Base-by-base conservation (phyloP, 1,140 invertebrate species). In the Ganaspis sp. region DNA sequence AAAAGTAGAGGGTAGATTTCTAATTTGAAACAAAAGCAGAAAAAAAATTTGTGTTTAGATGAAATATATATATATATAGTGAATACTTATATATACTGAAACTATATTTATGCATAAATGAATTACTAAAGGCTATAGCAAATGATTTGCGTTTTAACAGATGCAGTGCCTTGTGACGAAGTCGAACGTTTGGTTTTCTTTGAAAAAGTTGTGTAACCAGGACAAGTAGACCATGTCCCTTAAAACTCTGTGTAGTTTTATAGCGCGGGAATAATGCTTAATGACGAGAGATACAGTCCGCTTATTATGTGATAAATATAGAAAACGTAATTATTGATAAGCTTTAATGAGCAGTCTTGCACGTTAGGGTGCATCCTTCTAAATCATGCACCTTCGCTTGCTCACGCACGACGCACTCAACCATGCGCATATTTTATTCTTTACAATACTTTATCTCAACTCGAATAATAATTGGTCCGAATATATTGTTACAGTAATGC, bases 361-460 rank as follows among this genome's bases (percentile, higher is more conserved):
- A 83, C 72, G 75, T 79, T 79, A 81, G 78, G 80, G 74, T 76
- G 79, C 82, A 83, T 84, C 82, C 83, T 86, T 80, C 72, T 72
- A 71, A 80, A 83, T 82, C 81, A 81, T 85, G 84, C 84, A 84
- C 80, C 76, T 79, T 79, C 75, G 77, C 72, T 85, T 81, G 83
- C 83, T 84, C 85, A 85, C 85, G 82, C 83, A 86, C 82, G 74
- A 86, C 80, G 80, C 80, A 80, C 69, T 78, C 81, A 83, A 77
- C 81, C 81, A 79, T 80, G 75, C 79, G 70, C 81, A 78, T 49
- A 49, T 49, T 49, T 49, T 49, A 49, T 49, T 49, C n/a, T 49
- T 15, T 17, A 49, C 15, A 49, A 49, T 49, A 49, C 45, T 49
- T 49, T 49, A 49, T 49, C 45, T 49, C 17, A 49, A 49, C n/a